These are phyloP conservation scores for Corapipo altera DNA, from an alignment of 2,113 vertebrate genomes.

Conservation along the genomic window DNA sequence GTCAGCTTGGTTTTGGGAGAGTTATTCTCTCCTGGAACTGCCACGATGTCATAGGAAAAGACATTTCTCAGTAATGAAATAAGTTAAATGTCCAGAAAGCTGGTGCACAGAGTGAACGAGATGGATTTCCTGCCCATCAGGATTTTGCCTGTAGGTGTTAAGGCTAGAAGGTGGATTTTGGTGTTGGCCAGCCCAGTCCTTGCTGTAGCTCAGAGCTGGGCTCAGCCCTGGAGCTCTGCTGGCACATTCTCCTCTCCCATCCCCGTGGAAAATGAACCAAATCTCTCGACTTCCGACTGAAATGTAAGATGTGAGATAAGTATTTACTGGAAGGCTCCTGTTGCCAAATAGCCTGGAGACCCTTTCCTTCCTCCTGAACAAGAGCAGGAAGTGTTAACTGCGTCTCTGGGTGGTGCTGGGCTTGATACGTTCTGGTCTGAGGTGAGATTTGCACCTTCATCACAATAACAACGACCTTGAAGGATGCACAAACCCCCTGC, in stretches of 20 bases:
- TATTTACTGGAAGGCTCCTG: not conserved
- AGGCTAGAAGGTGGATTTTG: not conserved
- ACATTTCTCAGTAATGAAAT: not conserved
- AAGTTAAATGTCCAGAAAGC: not conserved
- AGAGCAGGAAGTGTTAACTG: not conserved
- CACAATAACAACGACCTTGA: not conserved
- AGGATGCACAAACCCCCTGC: too few species aligned
- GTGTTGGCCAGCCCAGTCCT: fast-evolving
- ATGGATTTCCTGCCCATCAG: fast-evolving
- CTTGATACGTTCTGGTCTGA: not conserved
- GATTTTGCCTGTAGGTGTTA: not conserved
- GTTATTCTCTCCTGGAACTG: not conserved
- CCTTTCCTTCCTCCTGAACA: not conserved
- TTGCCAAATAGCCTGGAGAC: not conserved
- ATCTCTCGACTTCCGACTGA: not conserved
- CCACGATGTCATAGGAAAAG: not conserved
- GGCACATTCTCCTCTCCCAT: not conserved
- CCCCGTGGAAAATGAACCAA: not conserved
- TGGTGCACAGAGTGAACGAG: fast-evolving
- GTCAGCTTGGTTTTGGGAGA: not conserved
- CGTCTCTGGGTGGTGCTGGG: not conserved
- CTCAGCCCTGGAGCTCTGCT: not conserved
- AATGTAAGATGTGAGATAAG: not conserved
- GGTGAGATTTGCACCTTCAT: not conserved
- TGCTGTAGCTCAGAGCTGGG: not conserved